Percentiles rank a stretch among this genome's conserved stretches.
Conservation (phyloP, 2,113 vertebrate species). For the Picathartes gymnocephalus region DNA sequence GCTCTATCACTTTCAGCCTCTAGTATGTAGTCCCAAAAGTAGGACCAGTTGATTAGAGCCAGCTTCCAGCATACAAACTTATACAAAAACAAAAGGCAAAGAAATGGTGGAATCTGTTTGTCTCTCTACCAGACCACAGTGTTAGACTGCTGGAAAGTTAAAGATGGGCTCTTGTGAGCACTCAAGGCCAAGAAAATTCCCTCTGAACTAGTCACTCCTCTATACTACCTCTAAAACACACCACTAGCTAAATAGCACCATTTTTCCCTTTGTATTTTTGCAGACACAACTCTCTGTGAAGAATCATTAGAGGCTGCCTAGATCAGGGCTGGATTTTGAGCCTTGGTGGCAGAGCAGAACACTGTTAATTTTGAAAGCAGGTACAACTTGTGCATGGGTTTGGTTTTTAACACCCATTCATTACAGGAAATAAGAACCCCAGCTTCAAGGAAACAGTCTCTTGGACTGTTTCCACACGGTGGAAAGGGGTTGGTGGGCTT, state of each 20-base stretch:
- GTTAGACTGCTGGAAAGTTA: not conserved
- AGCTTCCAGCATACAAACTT: not conserved
- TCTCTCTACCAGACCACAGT: not conserved
- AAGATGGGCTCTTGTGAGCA: not conserved
- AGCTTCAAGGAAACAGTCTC: not conserved
- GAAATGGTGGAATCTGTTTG: not conserved
- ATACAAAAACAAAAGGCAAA: not conserved
- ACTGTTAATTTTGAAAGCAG: not conserved
- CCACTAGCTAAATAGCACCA: not conserved
- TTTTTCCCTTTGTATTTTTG: not conserved
- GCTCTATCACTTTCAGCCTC: not conserved
- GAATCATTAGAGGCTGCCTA: not conserved
- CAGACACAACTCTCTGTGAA: not conserved
- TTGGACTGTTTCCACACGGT: not conserved
- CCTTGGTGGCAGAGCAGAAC: not conserved
- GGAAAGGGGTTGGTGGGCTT: not conserved
- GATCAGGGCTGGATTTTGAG: not conserved
- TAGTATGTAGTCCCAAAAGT: not conserved
- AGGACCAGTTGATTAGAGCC: not conserved
- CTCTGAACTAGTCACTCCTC: not conserved
- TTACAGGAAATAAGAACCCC: not conserved
- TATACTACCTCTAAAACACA: not conserved
- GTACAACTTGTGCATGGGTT: not conserved
- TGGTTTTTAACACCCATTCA: not conserved
- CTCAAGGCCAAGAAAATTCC: not conserved